Evolutionary conservation across 2,888 invertebrate genomes (phyloP), one percentile per base, ranked within the genome.

Genomic region (Ochlodes sylvanus): DNA sequence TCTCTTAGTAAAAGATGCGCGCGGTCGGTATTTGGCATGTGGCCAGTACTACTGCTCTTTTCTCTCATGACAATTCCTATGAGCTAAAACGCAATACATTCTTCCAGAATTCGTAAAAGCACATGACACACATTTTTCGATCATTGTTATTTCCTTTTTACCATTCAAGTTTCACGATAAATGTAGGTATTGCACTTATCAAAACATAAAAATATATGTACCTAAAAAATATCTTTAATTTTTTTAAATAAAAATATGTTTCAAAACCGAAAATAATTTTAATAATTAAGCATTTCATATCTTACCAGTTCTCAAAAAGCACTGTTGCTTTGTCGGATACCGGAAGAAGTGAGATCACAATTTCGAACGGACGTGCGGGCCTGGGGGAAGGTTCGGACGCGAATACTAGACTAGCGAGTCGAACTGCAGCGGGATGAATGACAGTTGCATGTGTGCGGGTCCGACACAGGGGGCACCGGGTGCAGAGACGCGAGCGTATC

Each of bases 11-110:
- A 83, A 86, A 87, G 85, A 89, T 87, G 83, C 87, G 88, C 87
- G 85, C 85, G 83, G 84, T 86, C 81, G 86, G 82, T 74, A 83
- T 82, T 90, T 92, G 92, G 92, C 92, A 86, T 73, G 74, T 80
- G 78, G 87, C 92, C 92, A 92, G 89, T 88, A 76, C 81, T 84
- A 85, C 84, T 85, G 87, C 86, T 89, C 89, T 88, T 88, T 87
- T 88, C 84, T 83, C 82, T 84, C 81, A 82, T 83, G 88, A 88
- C 88, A 90, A 85, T 79, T 89, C 82, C 80, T 85, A 78, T 80
- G 76, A 83, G 82, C 87, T 84, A 82, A 85, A 85, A 86, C 81
- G 79, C 79, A 83, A 78, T 80, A 78, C 77, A 82, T 77, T 85
- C 80, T 71, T 66, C 44, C 41, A 60, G 38, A 61, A 55, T 67